Percentiles rank a stretch among this genome's conserved stretches.
Evolutionary conservation across 2,113 vertebrate genomes (phyloP).

Genomic region (Scopus umbretta): DNA sequence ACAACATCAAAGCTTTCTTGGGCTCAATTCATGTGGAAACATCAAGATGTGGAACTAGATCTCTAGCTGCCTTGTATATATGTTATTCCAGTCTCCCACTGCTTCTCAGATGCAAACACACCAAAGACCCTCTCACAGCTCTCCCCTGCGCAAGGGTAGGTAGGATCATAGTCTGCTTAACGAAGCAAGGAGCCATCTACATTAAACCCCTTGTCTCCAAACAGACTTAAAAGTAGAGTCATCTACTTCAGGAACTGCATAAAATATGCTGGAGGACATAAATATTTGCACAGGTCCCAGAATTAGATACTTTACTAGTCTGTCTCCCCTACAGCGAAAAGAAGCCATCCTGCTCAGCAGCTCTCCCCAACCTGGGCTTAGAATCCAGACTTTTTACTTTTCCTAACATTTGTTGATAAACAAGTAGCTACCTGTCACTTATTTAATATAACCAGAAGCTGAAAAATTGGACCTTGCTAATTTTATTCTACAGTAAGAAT

Average conservation of each 20-base stretch:
- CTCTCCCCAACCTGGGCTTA: not conserved
- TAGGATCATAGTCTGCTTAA: not conserved
- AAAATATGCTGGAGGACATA: conserved; percentile 27
- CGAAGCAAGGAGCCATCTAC: not conserved
- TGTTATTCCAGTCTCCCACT: not conserved
- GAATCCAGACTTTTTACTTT: not conserved
- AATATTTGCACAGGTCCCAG: not conserved
- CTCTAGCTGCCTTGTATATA: not conserved
- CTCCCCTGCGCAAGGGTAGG: not conserved
- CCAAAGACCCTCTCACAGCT: not conserved
- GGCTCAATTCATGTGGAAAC: not conserved
- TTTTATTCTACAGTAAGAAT: not conserved
- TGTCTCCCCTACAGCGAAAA: not conserved
- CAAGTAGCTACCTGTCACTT: not conserved
- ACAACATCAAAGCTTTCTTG: not conserved
- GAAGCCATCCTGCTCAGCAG: not conserved
- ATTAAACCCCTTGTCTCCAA: not conserved
- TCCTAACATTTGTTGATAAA: not conserved
- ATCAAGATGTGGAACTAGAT: not conserved
- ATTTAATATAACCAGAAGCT: not conserved
- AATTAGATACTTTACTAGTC: not conserved
- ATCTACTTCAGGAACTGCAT: not conserved
- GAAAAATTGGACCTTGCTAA: not conserved
- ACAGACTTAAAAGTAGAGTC: conserved; percentile 28
- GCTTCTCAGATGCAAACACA: not conserved